These are phyloP conservation scores for Microchirus variegatus DNA, from an alignment of 2,797 vertebrate genomes.

Conservation along the genomic window DNA sequence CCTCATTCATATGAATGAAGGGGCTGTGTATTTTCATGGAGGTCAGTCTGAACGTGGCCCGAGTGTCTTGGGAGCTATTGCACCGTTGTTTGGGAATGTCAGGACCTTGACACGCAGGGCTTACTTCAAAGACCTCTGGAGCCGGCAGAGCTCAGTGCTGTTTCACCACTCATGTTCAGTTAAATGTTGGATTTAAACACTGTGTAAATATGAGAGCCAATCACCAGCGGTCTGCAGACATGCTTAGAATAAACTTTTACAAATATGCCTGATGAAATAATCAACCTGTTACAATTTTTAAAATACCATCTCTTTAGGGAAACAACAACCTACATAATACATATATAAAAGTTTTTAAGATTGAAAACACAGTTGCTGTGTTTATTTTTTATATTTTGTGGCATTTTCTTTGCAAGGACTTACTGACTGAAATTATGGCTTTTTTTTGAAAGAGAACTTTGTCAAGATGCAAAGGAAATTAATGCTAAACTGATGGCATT, in stretches of 20 bases:
- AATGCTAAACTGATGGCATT: too few relatives aligned
- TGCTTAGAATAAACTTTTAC: not conserved
- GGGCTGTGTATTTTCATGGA: not conserved
- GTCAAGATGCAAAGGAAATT: too few relatives aligned
- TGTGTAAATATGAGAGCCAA: not conserved
- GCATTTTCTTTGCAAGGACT: too few relatives aligned
- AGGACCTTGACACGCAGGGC: conserved; percentile 11
- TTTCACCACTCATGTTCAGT: conserved; percentile 4
- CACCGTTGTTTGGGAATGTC: conserved; percentile 19
- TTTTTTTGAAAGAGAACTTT: too few relatives aligned
- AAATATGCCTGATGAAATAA: not conserved
- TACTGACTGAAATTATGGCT: too few relatives aligned
- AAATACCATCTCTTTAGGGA: too few relatives aligned
- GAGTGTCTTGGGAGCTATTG: conserved; percentile 7
- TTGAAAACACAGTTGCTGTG: too few relatives aligned
- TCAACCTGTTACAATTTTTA: too few relatives aligned
- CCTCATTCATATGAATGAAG: too few relatives aligned
- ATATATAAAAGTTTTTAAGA: too few relatives aligned
- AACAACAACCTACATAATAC: too few relatives aligned
- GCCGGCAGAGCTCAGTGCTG: not conserved
- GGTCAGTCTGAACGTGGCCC: conserved; percentile 8
- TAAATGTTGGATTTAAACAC: conserved; percentile 16
- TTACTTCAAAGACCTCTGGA: conserved; percentile 17
- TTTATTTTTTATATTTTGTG: too few relatives aligned
- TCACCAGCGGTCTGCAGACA: not conserved